Evolutionary conservation across 2,113 vertebrate species (phyloP).

Genomic region (Boulengeromyrus knoepffleri): DNA sequence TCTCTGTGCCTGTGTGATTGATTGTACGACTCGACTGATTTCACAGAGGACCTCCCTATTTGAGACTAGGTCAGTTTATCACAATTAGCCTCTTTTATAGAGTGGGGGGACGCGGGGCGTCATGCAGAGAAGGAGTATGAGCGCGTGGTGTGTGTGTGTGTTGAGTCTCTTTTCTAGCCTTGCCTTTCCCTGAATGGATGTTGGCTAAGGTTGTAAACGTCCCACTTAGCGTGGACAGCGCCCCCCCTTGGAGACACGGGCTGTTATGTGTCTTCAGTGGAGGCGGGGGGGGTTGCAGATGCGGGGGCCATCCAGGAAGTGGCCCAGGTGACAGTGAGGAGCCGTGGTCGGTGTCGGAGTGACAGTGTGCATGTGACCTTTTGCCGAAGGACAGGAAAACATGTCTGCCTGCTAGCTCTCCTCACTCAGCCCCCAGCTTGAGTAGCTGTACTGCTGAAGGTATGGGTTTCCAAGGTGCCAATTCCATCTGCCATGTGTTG

Average conservation of each 20-base stretch:
- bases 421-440: not conserved
- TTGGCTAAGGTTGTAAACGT: not conserved
- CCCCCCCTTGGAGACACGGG: not conserved
- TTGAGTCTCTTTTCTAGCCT: not conserved
- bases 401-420: not conserved
- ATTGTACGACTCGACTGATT: not conserved
- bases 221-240: not conserved
- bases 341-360: not conserved
- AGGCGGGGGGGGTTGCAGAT: not conserved
- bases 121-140: not conserved
- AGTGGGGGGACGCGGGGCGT: not conserved
- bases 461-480: not conserved
- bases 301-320: not conserved
- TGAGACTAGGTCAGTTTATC: conserved; percentile 6
- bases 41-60: not conserved
- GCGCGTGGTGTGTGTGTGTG: not conserved
- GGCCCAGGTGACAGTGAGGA: not conserved
- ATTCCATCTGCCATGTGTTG: not conserved
- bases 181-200: not conserved
- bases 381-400: not conserved
- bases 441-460: not conserved
- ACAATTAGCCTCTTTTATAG: not conserved
- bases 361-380: not conserved
- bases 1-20: not conserved
- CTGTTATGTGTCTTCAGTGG: not conserved